Conservation (phyloP, 2,888 invertebrate genomes). For the Brachynemurus nebulosus region DNA sequence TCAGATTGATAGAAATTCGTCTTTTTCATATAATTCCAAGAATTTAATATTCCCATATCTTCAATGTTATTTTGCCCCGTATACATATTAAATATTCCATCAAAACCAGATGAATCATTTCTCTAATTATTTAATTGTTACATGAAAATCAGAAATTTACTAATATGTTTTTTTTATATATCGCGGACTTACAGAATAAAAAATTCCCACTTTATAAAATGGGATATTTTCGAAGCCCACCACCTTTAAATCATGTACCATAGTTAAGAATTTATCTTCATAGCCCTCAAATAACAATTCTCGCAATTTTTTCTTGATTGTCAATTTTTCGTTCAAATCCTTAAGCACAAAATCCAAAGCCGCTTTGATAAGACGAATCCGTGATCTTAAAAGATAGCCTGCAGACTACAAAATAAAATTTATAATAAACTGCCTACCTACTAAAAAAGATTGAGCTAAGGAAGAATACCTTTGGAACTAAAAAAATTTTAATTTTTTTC, state of each 20-base stretch:
- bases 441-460: no score
- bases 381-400: constrained; percentile 41
- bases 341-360: constrained; percentile 42
- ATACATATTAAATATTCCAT: constrained; percentile 64
- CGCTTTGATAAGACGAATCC: constrained; percentile 30
- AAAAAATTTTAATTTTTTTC: no score
- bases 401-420: constrained; percentile 45
- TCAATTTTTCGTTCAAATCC: constrained; percentile 36
- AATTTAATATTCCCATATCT: constrained; percentile 50
- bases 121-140: constrained; percentile 38
- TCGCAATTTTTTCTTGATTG: constrained; percentile 46
- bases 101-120: constrained; percentile 55
- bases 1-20: constrained; percentile 41
- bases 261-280: constrained; percentile 50
- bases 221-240: constrained; percentile 43
- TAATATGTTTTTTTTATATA: constrained; percentile 2
- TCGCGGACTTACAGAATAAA: constrained; percentile 49
- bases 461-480: no score
- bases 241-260: constrained; percentile 39
- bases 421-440: no score
- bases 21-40: constrained; percentile 50
- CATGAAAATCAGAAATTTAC: constrained; percentile 26
- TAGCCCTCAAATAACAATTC: constrained; percentile 73
- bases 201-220: constrained; percentile 72
- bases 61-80: constrained; percentile 53